Evolutionary conservation across 2,888 invertebrate species (phyloP), one percentile per base, ranked within the genome.

Genomic region (Plutella xylostella): DNA sequence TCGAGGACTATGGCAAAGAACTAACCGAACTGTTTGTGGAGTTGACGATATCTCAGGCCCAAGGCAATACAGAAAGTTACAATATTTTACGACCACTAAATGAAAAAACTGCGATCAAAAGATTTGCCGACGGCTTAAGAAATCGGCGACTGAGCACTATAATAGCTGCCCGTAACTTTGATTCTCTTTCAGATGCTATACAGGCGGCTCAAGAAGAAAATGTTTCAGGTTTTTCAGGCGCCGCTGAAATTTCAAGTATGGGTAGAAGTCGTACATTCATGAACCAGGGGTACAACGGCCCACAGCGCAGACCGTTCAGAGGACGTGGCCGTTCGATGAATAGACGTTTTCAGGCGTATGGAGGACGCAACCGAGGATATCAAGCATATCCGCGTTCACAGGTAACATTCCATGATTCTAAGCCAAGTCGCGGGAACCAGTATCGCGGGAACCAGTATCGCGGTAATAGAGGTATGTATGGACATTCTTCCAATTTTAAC

Each of bases 1-100:
- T 25, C 5, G 6, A 25, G 25, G 25, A 25, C 6, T 25, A 7
- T 25, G 25, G 25, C 5, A 9, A 5, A 25, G 25, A 39, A 39
- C 18, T 45, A 12, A 31, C 28, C 4, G 21, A 45, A 4, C 20
- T 45, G 17, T 45, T 45, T 21, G 40, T 45, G 15, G 45, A 45
- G 18, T 33, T 45, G 12, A 45, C 40, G 21, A 40, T 45, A 39
- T 45, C 40, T 20, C 39, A 45, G 33, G 40, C 45, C 39, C 37
- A 44, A 2, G 44, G 44, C 12, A 33, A 45, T 3, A 31, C 22
- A 45, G n/a, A 38, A 5, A 28, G 21, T 17, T 40, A 39, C 33
- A 40, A 15, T 39, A 22, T 40, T 7, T 33, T 38, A 30, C 20
- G 33, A 39, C 39, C 45, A 22, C 18, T 45, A 12, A 45, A 45